Evolutionary conservation across 2,113 vertebrate species (phyloP), one percentile per base, ranked within the genome.

Genomic region (Indicator maculatus): DNA sequence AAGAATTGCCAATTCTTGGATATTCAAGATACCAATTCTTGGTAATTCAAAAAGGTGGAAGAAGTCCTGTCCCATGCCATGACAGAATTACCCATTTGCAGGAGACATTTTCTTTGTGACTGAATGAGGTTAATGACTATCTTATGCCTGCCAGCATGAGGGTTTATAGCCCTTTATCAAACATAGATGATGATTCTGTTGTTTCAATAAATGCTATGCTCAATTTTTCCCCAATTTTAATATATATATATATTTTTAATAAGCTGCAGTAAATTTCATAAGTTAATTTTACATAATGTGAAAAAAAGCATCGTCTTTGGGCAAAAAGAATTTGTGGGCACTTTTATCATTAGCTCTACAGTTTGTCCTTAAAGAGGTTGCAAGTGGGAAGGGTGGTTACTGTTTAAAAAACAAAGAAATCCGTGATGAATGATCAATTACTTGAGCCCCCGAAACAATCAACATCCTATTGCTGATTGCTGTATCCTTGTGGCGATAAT

Each of bases 91-190:
- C 76, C 55, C 85, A n/a, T 65, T 93, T n/a, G 11, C 12, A 38
- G 70, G 38, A 94, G 65, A 66, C 63, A 38, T 94, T 90, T 93
- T 81, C 58, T 72, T 93, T 86, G 80, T 95, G 89, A 88, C 83
- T 93, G 94, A 96, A 90, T 88, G 90, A 90, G 72, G 93, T 93
- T 95, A 95, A 95, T 91, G 94, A 83, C 92, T 64, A 61, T 72
- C 73, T 86, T 93, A 83, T 50, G 38, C 65, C 70, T 94, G 72
- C 60, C 65, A 95, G 61, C 56, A 33, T 65, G 38, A 91, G 76
- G 39, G 65, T 81, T 84, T 95, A 69, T 55, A 81, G 85, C 86
- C 79, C 90, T 93, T 94, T 84, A 79, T 83, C 86, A 95, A 90
- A 81, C n/a, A 58, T 1, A 90, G 80, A 23, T 36, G 47, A 85